Percentiles rank a stretch among this genome's conserved stretches.
phyloP scores from a whole-genome alignment of 2,797 vertebrate species.

The Dermochelys coriacea region DNA sequence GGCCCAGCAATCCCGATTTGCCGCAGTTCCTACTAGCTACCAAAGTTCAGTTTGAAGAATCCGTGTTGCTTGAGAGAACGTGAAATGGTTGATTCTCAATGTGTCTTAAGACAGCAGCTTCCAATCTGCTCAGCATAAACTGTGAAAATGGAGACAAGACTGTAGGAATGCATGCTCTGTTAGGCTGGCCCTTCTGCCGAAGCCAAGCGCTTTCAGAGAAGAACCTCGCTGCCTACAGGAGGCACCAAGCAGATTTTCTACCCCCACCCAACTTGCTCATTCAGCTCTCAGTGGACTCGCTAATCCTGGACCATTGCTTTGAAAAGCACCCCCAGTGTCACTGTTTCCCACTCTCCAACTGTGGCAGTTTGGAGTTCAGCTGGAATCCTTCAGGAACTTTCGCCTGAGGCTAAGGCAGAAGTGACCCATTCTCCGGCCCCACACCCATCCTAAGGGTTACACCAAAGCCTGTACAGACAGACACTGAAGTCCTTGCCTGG shows the following conservation, averaged over 20 bases:
- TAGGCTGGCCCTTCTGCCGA: neutral
- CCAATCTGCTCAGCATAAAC: neutral
- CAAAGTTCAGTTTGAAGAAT: neutral
- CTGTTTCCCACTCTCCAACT: neutral
- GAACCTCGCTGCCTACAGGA: neutral
- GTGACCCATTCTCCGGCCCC: neutral
- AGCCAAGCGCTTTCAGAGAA: neutral
- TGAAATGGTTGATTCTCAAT: neutral
- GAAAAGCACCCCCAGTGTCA: neutral
- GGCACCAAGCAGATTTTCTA: neutral
- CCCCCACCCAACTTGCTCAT: neutral
- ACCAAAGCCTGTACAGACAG: neutral
- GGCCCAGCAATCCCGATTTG: neutral
- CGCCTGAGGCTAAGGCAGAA: neutral
- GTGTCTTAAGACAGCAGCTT: neutral
- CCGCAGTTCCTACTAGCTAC: neutral
- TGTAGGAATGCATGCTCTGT: neutral
- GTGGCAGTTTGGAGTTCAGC: neutral
- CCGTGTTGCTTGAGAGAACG: neutral
- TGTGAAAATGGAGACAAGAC: neutral
- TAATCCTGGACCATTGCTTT: neutral
- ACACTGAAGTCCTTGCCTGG: neutral
- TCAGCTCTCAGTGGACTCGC: neutral
- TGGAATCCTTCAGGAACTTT: neutral
- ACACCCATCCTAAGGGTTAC: neutral